These are phyloP conservation scores for Zapornia atra DNA, from an alignment of 2,113 vertebrate genomes.

Conservation along the genomic window DNA sequence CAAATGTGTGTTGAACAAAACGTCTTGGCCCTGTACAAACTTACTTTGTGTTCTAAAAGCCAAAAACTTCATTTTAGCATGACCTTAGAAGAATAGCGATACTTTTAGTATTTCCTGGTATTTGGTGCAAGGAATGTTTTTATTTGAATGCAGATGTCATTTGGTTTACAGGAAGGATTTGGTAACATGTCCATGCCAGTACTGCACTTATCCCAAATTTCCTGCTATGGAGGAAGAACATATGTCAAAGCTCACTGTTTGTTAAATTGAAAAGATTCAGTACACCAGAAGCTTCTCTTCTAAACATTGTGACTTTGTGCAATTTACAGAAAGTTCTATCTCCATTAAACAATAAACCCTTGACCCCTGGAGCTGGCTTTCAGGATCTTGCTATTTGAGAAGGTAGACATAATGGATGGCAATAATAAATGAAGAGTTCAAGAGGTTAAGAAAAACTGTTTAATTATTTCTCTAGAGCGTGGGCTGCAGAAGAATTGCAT, in stretches of 20 bases:
- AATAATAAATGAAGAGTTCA: slow-evolving; percentile 81
- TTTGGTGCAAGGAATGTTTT: slow-evolving; percentile 84
- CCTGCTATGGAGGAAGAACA: slow-evolving; percentile 82
- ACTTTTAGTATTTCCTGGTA: slow-evolving; percentile 84
- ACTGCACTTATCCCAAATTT: slow-evolving; percentile 85
- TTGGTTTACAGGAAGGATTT: slow-evolving; percentile 87
- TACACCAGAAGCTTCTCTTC: slow-evolving; percentile 84
- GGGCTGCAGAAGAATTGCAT: slow-evolving; percentile 64
- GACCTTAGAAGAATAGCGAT: slow-evolving; percentile 82
- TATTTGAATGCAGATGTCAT: slow-evolving; percentile 84
- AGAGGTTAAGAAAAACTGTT: slow-evolving; percentile 85
- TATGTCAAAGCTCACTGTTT: slow-evolving; percentile 84
- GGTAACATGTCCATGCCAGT: slow-evolving; percentile 82
- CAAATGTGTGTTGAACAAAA: slow-evolving; percentile 79
- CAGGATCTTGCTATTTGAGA: slow-evolving; percentile 80
- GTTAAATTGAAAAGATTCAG: slow-evolving; percentile 81
- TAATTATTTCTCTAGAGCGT: slow-evolving; percentile 83
- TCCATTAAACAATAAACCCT: slow-evolving; percentile 87
- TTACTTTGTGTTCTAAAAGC: slow-evolving; percentile 75
- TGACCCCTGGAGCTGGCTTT: slow-evolving; percentile 79
- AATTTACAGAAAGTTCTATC: slow-evolving; percentile 89
- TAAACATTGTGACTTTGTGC: slow-evolving; percentile 86
- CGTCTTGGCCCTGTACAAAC: slow-evolving; percentile 73
- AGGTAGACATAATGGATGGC: slow-evolving; percentile 80
- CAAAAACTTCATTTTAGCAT: slow-evolving; percentile 81